A percentile compares a stretch with the other conserved stretches of the same genome.
Conservation (phyloP, 2,888 invertebrate genomes). For the Thecophora atra region DNA sequence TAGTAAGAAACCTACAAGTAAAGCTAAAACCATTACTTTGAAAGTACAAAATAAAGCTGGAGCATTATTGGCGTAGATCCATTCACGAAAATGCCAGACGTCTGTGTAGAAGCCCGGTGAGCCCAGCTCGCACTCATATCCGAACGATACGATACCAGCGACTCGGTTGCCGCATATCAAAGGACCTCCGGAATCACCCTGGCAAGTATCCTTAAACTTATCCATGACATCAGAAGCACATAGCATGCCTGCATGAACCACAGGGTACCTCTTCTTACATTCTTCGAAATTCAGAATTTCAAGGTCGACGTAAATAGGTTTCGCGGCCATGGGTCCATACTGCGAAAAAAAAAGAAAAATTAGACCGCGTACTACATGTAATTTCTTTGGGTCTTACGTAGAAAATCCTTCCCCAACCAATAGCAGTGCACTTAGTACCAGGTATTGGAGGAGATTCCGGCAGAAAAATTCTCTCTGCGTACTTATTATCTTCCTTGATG, state of each 20-base stretch:
- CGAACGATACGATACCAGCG: slow-evolving; percentile 43
- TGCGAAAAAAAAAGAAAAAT: too few species aligned
- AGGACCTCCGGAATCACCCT: slow-evolving; percentile 47
- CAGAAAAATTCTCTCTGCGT: slow-evolving; percentile 16
- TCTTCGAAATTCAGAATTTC: slow-evolving; percentile 2
- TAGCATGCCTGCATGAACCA: slow-evolving; percentile 30
- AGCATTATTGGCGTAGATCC: not conserved
- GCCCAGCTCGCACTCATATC: not conserved
- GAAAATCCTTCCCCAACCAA: slow-evolving; percentile 53
- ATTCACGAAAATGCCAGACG: slow-evolving; percentile 3
- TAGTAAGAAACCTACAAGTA: not conserved
- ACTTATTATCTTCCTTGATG: slow-evolving; percentile 20
- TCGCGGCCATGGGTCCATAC: slow-evolving; percentile 43
- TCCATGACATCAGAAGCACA: slow-evolving; percentile 33
- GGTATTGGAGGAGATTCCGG: not conserved
- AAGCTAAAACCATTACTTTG: not conserved
- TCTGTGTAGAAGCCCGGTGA: slow-evolving; percentile 22
- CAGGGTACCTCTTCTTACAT: slow-evolving; percentile 18
- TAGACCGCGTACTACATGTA: too few species aligned
- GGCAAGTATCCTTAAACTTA: slow-evolving; percentile 36
- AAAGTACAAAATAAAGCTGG: not conserved
- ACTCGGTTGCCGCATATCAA: slow-evolving; percentile 43
- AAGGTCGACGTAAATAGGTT: slow-evolving; percentile 37
- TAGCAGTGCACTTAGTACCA: slow-evolving; percentile 44
- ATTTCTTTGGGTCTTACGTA: slow-evolving; percentile 44